Conservation (phyloP, 2,113 vertebrate genomes). For the Sinocyclocheilus rhinocerous region DNA sequence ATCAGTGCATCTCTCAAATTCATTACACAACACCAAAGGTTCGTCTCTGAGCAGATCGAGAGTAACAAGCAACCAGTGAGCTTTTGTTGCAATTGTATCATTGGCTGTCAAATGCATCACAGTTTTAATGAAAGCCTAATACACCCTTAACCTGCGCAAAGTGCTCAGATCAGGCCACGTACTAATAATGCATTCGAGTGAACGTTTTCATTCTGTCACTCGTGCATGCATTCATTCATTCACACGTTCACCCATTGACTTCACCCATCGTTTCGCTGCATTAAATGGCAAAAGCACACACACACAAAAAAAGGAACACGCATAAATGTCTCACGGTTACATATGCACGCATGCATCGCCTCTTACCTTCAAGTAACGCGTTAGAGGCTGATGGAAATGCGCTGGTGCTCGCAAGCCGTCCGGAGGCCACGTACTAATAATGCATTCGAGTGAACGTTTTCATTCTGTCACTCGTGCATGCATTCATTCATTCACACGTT, state of each 20-base stretch:
- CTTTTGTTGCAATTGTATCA: neutral
- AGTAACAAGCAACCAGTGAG: conserved; percentile 19
- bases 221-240: conserved; percentile 19
- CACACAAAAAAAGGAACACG: neutral
- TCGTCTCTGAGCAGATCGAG: neutral
- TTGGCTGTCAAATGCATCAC: no score
- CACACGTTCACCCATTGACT: conserved; percentile 16
- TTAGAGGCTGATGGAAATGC: conserved; percentile 65
- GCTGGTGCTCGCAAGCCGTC: conserved; percentile 59
- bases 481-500: no score
- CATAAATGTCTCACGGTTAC: neutral
- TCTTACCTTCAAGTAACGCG: conserved; percentile 72
- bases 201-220: conserved; percentile 56
- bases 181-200: conserved; percentile 21
- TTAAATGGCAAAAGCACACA: neutral
- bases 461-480: no score
- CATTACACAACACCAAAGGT: conserved; percentile 20
- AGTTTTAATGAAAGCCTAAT: conserved; percentile 7
- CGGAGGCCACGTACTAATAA: no score
- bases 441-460: no score
- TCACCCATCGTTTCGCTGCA: neutral
- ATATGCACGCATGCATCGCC: conserved; percentile 49
- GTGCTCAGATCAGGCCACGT: conserved; percentile 47
- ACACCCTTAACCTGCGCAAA: conserved; percentile 11
- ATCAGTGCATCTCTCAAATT: neutral